Evolutionary conservation across 2,888 invertebrate genomes (phyloP).

Genomic region (Eurois occulta): DNA sequence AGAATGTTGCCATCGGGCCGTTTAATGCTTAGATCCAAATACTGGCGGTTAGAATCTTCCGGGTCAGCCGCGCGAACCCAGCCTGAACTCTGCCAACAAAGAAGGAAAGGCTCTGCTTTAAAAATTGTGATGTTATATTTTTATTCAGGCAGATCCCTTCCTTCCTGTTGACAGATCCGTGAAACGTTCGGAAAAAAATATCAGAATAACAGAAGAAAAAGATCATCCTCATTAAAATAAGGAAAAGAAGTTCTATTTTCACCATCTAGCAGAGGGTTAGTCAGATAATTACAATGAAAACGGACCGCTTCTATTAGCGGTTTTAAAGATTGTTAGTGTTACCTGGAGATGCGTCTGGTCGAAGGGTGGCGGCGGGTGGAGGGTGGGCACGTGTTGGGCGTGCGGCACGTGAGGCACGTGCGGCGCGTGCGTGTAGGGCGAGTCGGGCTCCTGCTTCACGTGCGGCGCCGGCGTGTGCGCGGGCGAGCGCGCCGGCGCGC

Average conservation of each 20-base stretch:
- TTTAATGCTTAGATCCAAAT: constrained; percentile 72
- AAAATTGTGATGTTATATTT: constrained; percentile 61
- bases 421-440: constrained; percentile 62
- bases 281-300: constrained; percentile 8
- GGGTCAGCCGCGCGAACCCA: constrained; percentile 62
- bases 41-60: constrained; percentile 70
- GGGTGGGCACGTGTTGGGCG: constrained; percentile 76
- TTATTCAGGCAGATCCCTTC: constrained; percentile 86
- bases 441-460: constrained; percentile 74
- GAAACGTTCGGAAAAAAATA: constrained; percentile 37
- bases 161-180: constrained; percentile 80
- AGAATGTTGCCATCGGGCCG: constrained; percentile 71
- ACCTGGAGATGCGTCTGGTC: constrained; percentile 87
- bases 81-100: constrained; percentile 91
- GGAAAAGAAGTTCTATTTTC: constrained; percentile 15
- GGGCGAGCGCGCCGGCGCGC: constrained; percentile 81
- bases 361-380: constrained; percentile 81
- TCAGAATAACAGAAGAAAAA: constrained; percentile 80
- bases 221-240: constrained; percentile 75
- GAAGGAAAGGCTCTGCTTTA: constrained; percentile 91
- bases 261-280: not conserved
- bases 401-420: constrained; percentile 77
- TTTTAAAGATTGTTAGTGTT: constrained; percentile 30
- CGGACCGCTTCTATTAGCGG: not conserved
- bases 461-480: constrained; percentile 84